Conservation (phyloP, 1,140 invertebrate species). For the Hirudo medicinalis region DNA sequence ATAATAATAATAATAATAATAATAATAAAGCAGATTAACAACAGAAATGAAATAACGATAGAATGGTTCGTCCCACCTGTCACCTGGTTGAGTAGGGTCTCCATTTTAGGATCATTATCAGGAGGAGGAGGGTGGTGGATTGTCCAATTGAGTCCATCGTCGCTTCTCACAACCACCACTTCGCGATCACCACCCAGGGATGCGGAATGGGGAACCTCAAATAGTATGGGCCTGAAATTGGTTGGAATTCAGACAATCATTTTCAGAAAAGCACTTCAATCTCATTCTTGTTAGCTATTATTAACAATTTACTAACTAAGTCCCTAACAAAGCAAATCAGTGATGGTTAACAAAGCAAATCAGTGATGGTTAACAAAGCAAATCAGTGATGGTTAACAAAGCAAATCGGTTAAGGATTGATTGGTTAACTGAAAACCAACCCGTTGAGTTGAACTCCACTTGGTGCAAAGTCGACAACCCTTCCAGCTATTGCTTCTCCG, state of each 20-base stretch:
- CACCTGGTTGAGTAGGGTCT: constrained; percentile 3
- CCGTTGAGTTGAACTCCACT: constrained; percentile 3
- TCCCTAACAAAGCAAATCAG: no score
- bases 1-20: background rate
- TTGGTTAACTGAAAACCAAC: background rate
- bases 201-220: constrained; percentile 96
- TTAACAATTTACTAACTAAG: background rate
- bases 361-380: no score
- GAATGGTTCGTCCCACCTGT: background rate
- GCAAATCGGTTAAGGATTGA: constrained; percentile 29
- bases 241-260: background rate
- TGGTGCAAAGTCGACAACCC: constrained; percentile 11
- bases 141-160: constrained; percentile 89
- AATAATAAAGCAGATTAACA: background rate
- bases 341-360: no score
- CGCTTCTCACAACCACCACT: constrained; percentile 87
- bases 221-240: constrained; percentile 30
- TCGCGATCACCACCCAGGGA: constrained; percentile 88
- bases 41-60: background rate
- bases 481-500: constrained; percentile 17
- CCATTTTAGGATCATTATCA: constrained; percentile 2
- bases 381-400: constrained; percentile 39
- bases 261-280: no score
- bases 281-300: no score
- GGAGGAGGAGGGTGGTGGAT: background rate